Conservation (phyloP, 2,113 vertebrate genomes). For the Forbesichthys agassizii region DNA sequence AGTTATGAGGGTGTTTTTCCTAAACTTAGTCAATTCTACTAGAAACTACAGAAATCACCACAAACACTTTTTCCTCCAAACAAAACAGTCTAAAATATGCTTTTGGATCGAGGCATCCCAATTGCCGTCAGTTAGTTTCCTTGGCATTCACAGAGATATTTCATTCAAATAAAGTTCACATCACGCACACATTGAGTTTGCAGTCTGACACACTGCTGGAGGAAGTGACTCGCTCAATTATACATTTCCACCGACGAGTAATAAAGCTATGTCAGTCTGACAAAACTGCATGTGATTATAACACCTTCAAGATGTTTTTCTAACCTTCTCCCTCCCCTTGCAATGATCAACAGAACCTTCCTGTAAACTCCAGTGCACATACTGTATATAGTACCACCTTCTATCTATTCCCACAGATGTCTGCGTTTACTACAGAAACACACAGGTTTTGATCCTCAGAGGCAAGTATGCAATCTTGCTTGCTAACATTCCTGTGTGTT, state of each 20-base stretch:
- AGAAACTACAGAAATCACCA: background rate
- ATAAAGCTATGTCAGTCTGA: conserved; percentile 65
- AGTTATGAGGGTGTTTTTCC: background rate
- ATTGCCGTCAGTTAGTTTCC: conserved; percentile 21
- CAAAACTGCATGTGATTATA: conserved; percentile 57
- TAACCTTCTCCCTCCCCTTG: conserved; percentile 57
- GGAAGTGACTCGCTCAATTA: conserved; percentile 60
- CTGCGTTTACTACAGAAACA: conserved; percentile 1
- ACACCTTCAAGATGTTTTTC: conserved; percentile 64
- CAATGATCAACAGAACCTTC: conserved; percentile 16
- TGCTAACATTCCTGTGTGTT: conserved; percentile 4
- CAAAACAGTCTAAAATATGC: background rate
- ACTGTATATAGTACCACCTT: background rate
- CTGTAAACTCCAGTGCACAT: background rate
- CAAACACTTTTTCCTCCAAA: background rate
- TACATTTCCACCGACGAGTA: conserved; percentile 62
- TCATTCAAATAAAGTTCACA: conserved; percentile 26
- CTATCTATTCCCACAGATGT: background rate
- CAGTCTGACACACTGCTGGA: conserved; percentile 34
- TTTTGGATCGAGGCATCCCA: background rate
- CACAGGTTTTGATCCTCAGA: conserved; percentile 11
- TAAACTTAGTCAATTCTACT: background rate
- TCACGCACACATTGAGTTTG: conserved; percentile 10
- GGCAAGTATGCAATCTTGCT: background rate
- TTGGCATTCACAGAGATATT: conserved; percentile 14